phyloP scores from a whole-genome alignment of 92 coral and sea anemone genomes.

The Parazoanthus darwini region DNA sequence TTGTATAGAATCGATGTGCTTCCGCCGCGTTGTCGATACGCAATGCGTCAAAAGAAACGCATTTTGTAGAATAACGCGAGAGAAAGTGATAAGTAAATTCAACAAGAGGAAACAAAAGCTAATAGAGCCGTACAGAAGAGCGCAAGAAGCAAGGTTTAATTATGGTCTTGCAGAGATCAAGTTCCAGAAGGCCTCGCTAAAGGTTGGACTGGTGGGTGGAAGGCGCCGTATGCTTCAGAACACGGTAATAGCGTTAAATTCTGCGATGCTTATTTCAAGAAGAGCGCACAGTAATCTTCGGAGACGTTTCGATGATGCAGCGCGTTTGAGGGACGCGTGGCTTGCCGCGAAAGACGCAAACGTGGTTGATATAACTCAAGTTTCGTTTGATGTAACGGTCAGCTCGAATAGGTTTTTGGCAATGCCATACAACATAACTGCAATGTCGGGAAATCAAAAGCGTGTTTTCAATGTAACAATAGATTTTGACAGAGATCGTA shows the following conservation, averaged over 20 bases:
- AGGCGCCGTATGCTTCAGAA: slow-evolving; percentile 52
- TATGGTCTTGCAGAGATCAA: slow-evolving; percentile 54
- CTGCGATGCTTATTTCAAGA: slow-evolving; percentile 31
- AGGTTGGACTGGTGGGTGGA: slow-evolving; percentile 54
- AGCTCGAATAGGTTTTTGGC: not conserved
- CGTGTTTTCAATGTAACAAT: slow-evolving; percentile 27
- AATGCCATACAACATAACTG: slow-evolving; percentile 34
- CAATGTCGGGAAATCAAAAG: slow-evolving; percentile 20
- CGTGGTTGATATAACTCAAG: slow-evolving; percentile 25
- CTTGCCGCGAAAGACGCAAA: slow-evolving; percentile 2
- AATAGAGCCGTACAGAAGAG: slow-evolving; percentile 38
- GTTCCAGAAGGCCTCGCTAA: slow-evolving; percentile 44
- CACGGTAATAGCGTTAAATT: slow-evolving; percentile 39
- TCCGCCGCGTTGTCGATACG: slow-evolving; percentile 49
- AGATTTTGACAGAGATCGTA: slow-evolving; percentile 36
- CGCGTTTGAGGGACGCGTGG: slow-evolving; percentile 11
- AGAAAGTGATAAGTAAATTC: slow-evolving; percentile 49
- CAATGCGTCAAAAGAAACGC: slow-evolving; percentile 61
- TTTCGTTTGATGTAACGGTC: slow-evolving; percentile 30
- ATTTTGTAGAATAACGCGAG: slow-evolving; percentile 60
- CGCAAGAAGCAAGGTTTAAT: slow-evolving; percentile 47
- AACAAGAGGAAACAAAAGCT: slow-evolving; percentile 33
- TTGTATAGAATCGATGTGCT: slow-evolving; percentile 59
- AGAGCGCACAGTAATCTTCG: slow-evolving; percentile 44
- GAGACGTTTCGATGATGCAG: slow-evolving; percentile 26